These are phyloP conservation scores for Myopa testacea DNA, from an alignment of 2,888 invertebrate genomes.

Conservation along the genomic window DNA sequence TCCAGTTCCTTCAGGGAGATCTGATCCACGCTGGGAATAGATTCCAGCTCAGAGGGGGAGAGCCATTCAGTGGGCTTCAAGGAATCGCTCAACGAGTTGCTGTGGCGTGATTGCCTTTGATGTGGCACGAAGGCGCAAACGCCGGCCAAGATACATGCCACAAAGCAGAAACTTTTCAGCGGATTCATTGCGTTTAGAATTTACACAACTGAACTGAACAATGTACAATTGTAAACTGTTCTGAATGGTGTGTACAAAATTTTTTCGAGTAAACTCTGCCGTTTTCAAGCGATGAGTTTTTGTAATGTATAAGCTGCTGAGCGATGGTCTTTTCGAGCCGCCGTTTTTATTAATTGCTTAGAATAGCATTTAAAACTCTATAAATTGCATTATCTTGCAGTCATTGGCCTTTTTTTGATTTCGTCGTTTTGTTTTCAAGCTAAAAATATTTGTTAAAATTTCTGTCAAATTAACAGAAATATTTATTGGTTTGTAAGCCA, in stretches of 20 bases:
- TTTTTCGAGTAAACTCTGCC: conserved; percentile 40
- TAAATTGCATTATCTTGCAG: no score
- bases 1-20: conserved; percentile 56
- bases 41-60: conserved; percentile 54
- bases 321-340: background rate
- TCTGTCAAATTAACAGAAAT: no score
- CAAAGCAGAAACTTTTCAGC: conserved; percentile 53
- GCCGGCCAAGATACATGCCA: conserved; percentile 54
- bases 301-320: conserved; percentile 30
- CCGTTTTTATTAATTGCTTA: no score
- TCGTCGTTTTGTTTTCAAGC: no score
- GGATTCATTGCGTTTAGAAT: conserved; percentile 54
- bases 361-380: no score
- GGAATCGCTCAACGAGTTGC: conserved; percentile 46
- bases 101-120: conserved; percentile 30
- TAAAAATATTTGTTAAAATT: no score
- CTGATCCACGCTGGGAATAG: conserved; percentile 57
- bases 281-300: background rate
- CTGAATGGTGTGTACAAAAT: conserved; percentile 20
- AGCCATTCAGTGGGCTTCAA: conserved; percentile 60
- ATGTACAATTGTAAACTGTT: background rate
- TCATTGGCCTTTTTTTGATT: no score
- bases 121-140: conserved; percentile 47
- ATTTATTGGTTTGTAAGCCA: no score
- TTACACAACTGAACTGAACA: no score